Conservation (phyloP, 2,888 invertebrate species). For the Heliconius cydno region DNA sequence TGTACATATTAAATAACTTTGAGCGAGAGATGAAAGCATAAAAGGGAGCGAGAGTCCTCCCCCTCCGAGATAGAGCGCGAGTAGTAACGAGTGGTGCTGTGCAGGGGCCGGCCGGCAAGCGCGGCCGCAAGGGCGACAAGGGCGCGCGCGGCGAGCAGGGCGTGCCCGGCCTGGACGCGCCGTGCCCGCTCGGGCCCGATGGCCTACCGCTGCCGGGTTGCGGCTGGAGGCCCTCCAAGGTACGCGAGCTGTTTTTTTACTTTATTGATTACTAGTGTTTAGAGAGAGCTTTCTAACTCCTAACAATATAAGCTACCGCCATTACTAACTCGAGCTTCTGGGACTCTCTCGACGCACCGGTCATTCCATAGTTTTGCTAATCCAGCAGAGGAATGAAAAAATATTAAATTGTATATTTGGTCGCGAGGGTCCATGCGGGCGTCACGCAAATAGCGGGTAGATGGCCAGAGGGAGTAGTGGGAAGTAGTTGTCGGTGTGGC, state of each 20-base stretch:
- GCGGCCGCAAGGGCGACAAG: conserved; percentile 95
- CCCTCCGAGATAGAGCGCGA: neutral
- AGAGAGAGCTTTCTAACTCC: conserved; percentile 1
- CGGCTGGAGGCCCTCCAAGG: conserved; percentile 95
- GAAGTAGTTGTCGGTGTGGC: conserved; percentile 56
- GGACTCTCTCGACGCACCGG: neutral
- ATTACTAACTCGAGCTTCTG: neutral
- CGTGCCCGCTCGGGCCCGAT: conserved; percentile 98
- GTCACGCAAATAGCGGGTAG: too few relatives aligned
- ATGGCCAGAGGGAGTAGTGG: conserved; percentile 34
- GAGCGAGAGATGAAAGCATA: neutral
- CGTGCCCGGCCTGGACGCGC: conserved; percentile 98
- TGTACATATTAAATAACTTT: neutral
- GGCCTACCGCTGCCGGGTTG: conserved; percentile 98
- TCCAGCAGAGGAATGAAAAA: neutral
- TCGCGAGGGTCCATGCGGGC: conserved; percentile 17
- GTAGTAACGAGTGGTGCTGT: conserved; percentile 47
- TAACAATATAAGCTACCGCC: conserved; percentile 3
- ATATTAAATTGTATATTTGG: neutral
- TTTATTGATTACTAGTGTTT: neutral
- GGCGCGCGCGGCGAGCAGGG: conserved; percentile 98
- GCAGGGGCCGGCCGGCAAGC: conserved; percentile 94
- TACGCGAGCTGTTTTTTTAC: conserved; percentile 61
- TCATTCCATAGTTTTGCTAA: neutral
- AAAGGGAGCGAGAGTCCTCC: neutral